phyloP scores from a whole-genome alignment of 2,113 vertebrate genomes.

The Cisticola juncidis region DNA sequence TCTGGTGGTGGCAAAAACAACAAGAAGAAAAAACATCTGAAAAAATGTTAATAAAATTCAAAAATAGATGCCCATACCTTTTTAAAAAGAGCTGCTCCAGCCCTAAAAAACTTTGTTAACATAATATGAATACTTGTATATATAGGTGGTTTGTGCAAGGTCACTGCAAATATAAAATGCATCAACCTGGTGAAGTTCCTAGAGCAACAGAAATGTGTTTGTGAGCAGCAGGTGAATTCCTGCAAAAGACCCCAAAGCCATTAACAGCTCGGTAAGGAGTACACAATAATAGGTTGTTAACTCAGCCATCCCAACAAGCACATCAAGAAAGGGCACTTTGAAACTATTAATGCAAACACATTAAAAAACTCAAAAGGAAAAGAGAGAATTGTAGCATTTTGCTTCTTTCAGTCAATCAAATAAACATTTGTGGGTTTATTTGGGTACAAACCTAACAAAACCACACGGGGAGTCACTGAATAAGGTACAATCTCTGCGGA shows the following conservation, averaged over 20 bases:
- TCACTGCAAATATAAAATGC: conserved; percentile 64
- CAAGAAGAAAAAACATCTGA: background rate
- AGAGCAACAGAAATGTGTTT: conserved; percentile 72
- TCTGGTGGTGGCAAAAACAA: background rate
- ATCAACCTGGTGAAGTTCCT: conserved; percentile 66
- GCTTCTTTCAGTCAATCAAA: conserved; percentile 19
- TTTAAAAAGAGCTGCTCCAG: background rate
- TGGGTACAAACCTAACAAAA: background rate
- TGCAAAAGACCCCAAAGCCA: conserved; percentile 69
- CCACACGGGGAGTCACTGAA: background rate
- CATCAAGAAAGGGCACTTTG: conserved; percentile 70
- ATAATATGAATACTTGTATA: background rate
- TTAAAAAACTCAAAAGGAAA: background rate
- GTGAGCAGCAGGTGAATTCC: conserved; percentile 78
- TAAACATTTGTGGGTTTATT: conserved; percentile 14
- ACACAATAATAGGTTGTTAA: conserved; percentile 75
- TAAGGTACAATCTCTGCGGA: background rate
- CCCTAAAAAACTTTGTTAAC: background rate
- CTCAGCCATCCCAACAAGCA: conserved; percentile 61
- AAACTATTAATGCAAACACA: conserved; percentile 65
- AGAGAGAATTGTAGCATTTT: background rate
- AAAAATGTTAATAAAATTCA: background rate
- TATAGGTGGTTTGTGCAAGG: conserved; percentile 61
- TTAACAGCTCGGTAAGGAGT: conserved; percentile 76
- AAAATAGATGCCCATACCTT: background rate